phyloP scores from a whole-genome alignment of 2,888 invertebrate genomes.

The Agrotis exclamationis region DNA sequence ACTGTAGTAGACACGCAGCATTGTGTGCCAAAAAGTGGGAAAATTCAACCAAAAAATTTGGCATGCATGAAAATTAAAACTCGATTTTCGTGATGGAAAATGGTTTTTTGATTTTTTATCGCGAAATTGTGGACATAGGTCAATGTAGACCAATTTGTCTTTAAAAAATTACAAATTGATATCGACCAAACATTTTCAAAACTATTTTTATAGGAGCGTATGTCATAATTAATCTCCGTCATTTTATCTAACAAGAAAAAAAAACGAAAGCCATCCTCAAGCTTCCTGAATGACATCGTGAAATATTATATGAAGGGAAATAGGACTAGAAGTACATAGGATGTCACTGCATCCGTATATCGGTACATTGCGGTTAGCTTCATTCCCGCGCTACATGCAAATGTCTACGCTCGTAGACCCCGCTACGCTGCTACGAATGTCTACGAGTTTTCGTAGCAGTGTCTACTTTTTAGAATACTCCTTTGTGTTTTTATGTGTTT shows the following conservation, averaged over 20 bases:
- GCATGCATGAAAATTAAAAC: conserved; percentile 26
- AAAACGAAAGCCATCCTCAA: not conserved
- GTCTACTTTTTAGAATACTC: conserved; percentile 47
- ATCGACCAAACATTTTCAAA: too few species aligned
- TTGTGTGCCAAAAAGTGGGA: conserved; percentile 35
- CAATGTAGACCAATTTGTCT: not conserved
- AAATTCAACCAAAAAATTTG: conserved; percentile 14
- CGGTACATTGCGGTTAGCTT: conserved; percentile 51
- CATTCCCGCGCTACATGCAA: conserved; percentile 49
- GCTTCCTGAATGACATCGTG: not conserved
- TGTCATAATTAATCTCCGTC: too few species aligned
- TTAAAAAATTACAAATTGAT: not conserved
- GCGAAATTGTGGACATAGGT: not conserved
- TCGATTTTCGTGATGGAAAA: not conserved
- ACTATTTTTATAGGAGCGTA: too few species aligned
- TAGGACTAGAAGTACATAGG: conserved; percentile 4
- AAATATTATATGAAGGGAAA: conserved; percentile 7
- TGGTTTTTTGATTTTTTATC: conserved; percentile 13
- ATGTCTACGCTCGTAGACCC: conserved; percentile 52
- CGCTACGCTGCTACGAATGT: conserved; percentile 45
- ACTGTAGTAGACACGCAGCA: conserved; percentile 40
- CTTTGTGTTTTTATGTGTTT: conserved; percentile 49
- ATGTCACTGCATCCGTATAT: conserved; percentile 47
- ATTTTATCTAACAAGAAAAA: not conserved
- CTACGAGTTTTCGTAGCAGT: conserved; percentile 40